A percentile compares a stretch with the other conserved stretches of the same genome.
These are phyloP conservation scores for Tyrophagus putrescentiae DNA, from an alignment of 1,140 invertebrate genomes.

Conservation along the genomic window DNA sequence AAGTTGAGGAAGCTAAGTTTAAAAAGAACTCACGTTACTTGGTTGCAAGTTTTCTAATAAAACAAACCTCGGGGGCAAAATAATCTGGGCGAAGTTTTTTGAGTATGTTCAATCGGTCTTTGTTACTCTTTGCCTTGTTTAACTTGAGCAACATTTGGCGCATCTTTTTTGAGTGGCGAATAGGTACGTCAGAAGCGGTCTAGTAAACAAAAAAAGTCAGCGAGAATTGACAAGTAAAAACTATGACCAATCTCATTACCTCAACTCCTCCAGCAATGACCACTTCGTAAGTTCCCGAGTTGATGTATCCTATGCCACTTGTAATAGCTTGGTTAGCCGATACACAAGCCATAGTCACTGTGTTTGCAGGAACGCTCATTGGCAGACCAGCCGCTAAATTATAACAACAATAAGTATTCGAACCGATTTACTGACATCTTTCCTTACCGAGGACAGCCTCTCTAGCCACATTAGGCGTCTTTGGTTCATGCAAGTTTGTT, in stretches of 20 bases:
- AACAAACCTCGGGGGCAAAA: constrained; percentile 58
- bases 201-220: too few species aligned
- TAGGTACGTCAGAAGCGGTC: constrained; percentile 84
- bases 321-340: constrained; percentile 89
- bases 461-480: constrained; percentile 83
- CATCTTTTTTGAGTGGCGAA: constrained; percentile 84
- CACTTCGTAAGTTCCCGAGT: constrained; percentile 69
- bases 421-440: too few species aligned
- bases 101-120: constrained; percentile 57
- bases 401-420: too few species aligned
- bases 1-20: constrained; percentile 73
- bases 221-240: not conserved
- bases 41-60: constrained; percentile 4
- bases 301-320: constrained; percentile 64
- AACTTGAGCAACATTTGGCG: constrained; percentile 65
- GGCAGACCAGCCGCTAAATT: constrained; percentile 89
- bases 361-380: constrained; percentile 82
- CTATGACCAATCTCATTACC: too few species aligned
- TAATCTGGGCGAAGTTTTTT: constrained; percentile 52
- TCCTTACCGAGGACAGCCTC: constrained; percentile 68
- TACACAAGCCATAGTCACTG: constrained; percentile 97
- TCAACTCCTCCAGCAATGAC: constrained; percentile 91
- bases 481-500: constrained; percentile 94
- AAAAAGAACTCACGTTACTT: not conserved
- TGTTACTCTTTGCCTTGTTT: constrained; percentile 78